These are phyloP conservation scores for Thrips palmi DNA, from an alignment of 1,140 invertebrate species.

Conservation along the genomic window DNA sequence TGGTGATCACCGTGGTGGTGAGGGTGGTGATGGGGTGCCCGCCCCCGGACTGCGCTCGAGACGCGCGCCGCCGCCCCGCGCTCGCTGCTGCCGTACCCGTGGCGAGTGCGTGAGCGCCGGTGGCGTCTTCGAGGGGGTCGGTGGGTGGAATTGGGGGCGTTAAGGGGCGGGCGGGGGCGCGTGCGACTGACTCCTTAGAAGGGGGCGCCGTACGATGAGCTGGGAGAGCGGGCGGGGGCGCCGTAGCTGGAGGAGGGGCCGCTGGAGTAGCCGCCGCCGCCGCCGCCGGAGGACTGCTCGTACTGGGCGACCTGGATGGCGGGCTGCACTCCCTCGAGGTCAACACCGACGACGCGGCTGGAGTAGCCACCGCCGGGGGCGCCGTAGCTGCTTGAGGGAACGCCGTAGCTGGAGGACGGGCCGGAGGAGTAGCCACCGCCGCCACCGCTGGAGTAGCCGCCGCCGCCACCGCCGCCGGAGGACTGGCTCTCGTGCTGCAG, in stretches of 20 bases:
- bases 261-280: constrained; percentile 26
- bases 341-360: constrained; percentile 47
- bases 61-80: too few species aligned
- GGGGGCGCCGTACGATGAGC: constrained; percentile 35
- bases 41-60: too few species aligned
- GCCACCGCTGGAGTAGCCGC: constrained; percentile 24
- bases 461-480: constrained; percentile 21
- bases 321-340: constrained; percentile 53
- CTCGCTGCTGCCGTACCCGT: too few species aligned
- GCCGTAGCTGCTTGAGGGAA: constrained; percentile 33
- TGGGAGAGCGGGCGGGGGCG: constrained; percentile 35
- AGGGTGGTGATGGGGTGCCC: too few species aligned
- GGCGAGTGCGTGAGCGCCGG: too few species aligned
- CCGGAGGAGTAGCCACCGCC: constrained; percentile 24
- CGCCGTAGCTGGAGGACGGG: constrained; percentile 24
- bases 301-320: constrained; percentile 57
- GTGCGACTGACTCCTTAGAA: too few species aligned
- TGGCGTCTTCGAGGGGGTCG: too few species aligned
- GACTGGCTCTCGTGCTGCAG: constrained; percentile 52
- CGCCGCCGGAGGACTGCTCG: constrained; percentile 31
- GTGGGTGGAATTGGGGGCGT: too few species aligned
- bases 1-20: too few species aligned
- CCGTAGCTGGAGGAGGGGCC: constrained; percentile 38
- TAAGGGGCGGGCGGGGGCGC: too few species aligned
- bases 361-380: constrained; percentile 21